Base-by-base conservation (phyloP, 2,888 invertebrate species). In the Parnassius smintheus region DNA sequence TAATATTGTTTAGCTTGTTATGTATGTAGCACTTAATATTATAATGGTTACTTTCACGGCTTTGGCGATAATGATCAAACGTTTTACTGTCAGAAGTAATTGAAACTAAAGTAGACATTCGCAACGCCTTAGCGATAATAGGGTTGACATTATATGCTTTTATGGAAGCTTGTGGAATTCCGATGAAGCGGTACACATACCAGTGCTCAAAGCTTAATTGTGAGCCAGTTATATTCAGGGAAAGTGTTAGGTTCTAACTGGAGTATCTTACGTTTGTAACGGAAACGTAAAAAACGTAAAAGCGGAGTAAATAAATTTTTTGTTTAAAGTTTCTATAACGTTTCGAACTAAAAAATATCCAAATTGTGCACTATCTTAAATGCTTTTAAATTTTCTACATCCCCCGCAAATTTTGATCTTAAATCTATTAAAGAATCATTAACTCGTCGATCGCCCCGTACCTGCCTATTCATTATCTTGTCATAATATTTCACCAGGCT, bases 401-500 rank as follows among this genome's bases (percentile, higher is more conserved):
- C 46, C 9, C 45, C 48, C 4, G 8, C 7, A n/a, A 11, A 11
- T 59, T 65, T 52, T 61, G 55, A 69, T 71, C 69, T 76, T 72
- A 71, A 70, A 73, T 75, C 81, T 78, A 86, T 89, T 88, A 85
- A 76, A 78, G 65, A 66, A 84, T 86, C 85, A 90, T 91, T 91
- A 91, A 85, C 77, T 74, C 72, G 79, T 78, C 85, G 82, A 72
- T 68, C 66, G 59, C 48, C 68, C 66, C 72, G 65, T 83, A 85
- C 89, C 87, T 84, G 86, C 77, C 81, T 76, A 85, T 87, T 81
- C 84, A 90, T 91, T 90, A 88, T 85, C 78, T 80, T 91, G 91
- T 91, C 91, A 91, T 88, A 91, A 91, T 90, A 91, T 90, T 91
- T 88, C 89, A 79, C 76, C 78, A 77, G 77, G 80, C 74, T 74